Percentiles rank a stretch among this genome's conserved stretches.
Evolutionary conservation across 2,888 invertebrate species (phyloP).

Genomic region (Rhopalosiphum nymphaeae): DNA sequence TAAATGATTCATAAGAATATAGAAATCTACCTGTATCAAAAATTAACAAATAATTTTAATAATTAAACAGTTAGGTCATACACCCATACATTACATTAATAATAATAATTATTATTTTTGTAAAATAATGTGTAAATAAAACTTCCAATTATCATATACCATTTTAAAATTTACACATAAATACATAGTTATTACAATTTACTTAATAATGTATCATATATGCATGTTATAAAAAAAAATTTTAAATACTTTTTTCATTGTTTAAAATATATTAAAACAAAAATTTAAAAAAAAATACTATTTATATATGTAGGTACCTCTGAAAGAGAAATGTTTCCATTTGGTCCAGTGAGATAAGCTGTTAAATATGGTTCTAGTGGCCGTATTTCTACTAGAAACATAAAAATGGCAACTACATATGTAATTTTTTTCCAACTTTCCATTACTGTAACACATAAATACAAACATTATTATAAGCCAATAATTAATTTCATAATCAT

Average conservation of each 20-base stretch:
- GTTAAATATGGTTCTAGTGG: conserved; percentile 23
- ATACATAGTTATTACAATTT: neutral
- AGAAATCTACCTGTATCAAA: neutral
- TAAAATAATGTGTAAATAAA: neutral
- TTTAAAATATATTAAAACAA: neutral
- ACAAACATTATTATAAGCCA: neutral
- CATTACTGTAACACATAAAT: neutral
- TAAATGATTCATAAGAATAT: neutral
- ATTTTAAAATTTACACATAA: neutral
- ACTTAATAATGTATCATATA: too few relatives aligned
- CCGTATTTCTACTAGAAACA: conserved; percentile 8
- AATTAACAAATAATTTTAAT: too few relatives aligned
- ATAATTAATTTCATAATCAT: neutral
- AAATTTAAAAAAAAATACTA: neutral
- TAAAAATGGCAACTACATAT: neutral
- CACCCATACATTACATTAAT: neutral
- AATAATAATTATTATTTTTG: neutral
- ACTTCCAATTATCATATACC: neutral
- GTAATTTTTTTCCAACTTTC: conserved; percentile 16
- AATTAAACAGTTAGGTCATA: too few relatives aligned
- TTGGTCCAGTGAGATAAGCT: conserved; percentile 17
- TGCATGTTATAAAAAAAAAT: neutral
- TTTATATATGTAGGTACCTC: neutral
- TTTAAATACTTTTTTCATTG: neutral
- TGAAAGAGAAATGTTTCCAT: neutral